A percentile compares a stretch with the other conserved stretches of the same genome.
Evolutionary conservation across 1,140 invertebrate genomes (phyloP).

Genomic region (Hetaerina americana): DNA sequence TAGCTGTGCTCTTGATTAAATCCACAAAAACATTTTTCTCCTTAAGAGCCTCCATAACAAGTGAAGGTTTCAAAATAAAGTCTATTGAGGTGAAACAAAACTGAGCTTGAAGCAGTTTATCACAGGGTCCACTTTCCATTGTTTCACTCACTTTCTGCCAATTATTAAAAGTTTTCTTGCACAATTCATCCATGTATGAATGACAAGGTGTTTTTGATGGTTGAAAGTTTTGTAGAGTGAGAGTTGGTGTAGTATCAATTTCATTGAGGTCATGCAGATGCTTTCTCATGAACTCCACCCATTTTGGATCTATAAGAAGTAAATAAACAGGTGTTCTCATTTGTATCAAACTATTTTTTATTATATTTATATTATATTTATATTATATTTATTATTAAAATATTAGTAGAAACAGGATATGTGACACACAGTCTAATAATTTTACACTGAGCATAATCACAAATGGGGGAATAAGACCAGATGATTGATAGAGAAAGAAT

Average conservation of each 20-base stretch:
- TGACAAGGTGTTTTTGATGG: background rate
- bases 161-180: too few relatives aligned
- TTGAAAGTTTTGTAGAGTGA: background rate
- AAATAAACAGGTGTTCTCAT: too few relatives aligned
- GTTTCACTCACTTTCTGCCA: background rate
- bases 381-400: too few relatives aligned
- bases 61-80: background rate
- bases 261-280: background rate
- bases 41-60: background rate
- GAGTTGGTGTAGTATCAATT: too few relatives aligned
- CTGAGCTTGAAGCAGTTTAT: background rate
- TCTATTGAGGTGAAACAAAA: background rate
- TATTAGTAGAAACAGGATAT: too few relatives aligned
- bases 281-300: background rate
- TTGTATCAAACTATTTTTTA: too few relatives aligned
- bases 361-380: too few relatives aligned
- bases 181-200: background rate
- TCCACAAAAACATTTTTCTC: background rate
- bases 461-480: too few relatives aligned
- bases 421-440: too few relatives aligned
- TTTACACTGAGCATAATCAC: too few relatives aligned
- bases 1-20: background rate
- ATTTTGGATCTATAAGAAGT: background rate
- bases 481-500: too few relatives aligned
- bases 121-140: too few relatives aligned